phyloP scores from a whole-genome alignment of 2,888 invertebrate genomes.

The Sinhomidia bicolor region DNA sequence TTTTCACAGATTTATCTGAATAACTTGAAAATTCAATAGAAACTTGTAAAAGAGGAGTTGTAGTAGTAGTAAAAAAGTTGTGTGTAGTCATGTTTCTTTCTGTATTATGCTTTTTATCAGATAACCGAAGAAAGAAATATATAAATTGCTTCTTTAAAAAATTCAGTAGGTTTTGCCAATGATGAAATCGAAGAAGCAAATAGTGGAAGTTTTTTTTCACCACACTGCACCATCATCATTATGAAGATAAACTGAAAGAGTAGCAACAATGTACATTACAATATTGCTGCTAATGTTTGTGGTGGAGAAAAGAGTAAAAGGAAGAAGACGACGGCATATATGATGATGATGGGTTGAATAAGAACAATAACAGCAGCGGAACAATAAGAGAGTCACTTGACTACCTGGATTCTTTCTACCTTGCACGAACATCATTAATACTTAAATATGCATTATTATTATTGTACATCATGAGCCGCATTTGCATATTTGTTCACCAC shows the following conservation, averaged over 20 bases:
- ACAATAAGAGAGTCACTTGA: constrained; percentile 8
- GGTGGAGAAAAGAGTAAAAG: not conserved
- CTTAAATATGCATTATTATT: constrained; percentile 36
- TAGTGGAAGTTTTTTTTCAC: not conserved
- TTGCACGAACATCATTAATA: constrained; percentile 12
- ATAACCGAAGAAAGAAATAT: not conserved
- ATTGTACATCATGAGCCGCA: constrained; percentile 30
- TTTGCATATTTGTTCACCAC: constrained; percentile 33
- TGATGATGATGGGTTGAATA: constrained; percentile 6
- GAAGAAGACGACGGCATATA: not conserved
- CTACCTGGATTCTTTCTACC: constrained; percentile 32
- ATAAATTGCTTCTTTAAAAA: not conserved
- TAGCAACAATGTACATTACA: not conserved
- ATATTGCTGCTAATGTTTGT: not conserved
- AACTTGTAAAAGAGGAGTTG: not conserved
- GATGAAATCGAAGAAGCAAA: not conserved
- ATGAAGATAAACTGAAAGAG: not conserved
- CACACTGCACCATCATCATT: not conserved
- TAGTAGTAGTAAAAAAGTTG: not conserved
- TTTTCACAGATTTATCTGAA: not conserved
- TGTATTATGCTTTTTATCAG: not conserved
- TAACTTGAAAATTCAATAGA: not conserved
- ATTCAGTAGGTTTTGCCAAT: not conserved
- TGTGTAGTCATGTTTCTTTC: not conserved
- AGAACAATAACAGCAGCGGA: constrained; percentile 5